Evolutionary conservation across 2,797 vertebrate species (phyloP).

Genomic region (Mergus octosetaceus): DNA sequence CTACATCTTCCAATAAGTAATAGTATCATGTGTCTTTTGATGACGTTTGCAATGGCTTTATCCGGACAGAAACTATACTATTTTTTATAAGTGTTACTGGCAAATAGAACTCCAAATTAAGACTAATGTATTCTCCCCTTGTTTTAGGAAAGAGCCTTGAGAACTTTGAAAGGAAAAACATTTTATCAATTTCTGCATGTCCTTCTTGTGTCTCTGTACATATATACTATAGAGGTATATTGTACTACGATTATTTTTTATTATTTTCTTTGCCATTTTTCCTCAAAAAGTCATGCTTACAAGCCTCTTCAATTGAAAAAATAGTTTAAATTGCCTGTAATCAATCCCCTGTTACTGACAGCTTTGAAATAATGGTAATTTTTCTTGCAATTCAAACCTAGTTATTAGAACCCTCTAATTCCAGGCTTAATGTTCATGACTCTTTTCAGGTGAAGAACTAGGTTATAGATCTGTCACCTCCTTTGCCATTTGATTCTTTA

Average conservation of each 20-base stretch:
- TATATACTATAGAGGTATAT: not conserved
- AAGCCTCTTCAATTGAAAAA: not conserved
- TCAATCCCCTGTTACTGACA: not conserved
- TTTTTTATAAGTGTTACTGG: not conserved
- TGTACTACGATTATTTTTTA: not conserved
- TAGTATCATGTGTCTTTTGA: not conserved
- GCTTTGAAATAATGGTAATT: not conserved
- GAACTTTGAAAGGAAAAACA: not conserved
- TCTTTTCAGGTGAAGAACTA: not conserved
- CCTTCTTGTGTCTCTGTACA: not conserved
- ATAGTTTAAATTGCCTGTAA: not conserved
- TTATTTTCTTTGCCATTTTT: not conserved
- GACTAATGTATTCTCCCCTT: not conserved
- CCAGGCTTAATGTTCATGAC: not conserved
- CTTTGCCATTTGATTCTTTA: not conserved
- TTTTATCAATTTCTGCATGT: not conserved
- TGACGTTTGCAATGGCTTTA: not conserved
- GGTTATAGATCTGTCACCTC: not conserved
- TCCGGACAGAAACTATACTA: not conserved
- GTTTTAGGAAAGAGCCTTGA: not conserved
- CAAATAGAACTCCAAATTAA: not conserved
- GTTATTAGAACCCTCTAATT: not conserved
- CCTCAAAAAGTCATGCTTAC: not conserved
- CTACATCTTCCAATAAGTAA: not conserved
- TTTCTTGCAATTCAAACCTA: not conserved